A percentile compares a stretch with the other conserved stretches of the same genome.
Evolutionary conservation across 2,888 invertebrate genomes (phyloP).

Genomic region (Drosophila suboccidentalis): DNA sequence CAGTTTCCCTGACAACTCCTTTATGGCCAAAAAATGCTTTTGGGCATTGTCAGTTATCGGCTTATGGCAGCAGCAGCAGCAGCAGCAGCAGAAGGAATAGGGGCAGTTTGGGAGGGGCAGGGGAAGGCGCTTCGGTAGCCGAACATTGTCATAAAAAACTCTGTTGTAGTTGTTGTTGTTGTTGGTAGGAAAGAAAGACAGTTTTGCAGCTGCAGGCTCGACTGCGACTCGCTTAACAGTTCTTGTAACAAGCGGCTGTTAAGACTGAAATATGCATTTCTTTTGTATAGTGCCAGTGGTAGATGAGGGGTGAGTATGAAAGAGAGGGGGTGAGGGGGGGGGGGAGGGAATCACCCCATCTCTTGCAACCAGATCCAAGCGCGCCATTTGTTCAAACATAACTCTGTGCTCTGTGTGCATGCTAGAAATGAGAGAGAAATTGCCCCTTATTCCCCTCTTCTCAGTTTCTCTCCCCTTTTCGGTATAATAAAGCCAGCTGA

Average conservation of each 20-base stretch:
- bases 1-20: slow-evolving; percentile 76
- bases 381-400: slow-evolving; percentile 68
- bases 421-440: slow-evolving; percentile 43
- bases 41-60: slow-evolving; percentile 80
- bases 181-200: slow-evolving; percentile 28
- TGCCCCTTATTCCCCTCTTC: neutral
- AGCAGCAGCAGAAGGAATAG: neutral
- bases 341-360: neutral
- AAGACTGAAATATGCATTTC: slow-evolving; percentile 77
- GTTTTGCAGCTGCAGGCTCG: slow-evolving; percentile 26
- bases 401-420: slow-evolving; percentile 30
- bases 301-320: neutral
- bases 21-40: slow-evolving; percentile 70
- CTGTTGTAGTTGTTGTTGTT: slow-evolving; percentile 44
- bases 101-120: neutral
- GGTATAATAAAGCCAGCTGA: slow-evolving; percentile 43
- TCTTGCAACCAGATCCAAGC: slow-evolving; percentile 44
- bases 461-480: neutral
- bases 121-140: neutral
- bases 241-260: slow-evolving; percentile 56
- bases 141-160: slow-evolving; percentile 76
- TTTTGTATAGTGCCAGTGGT: slow-evolving; percentile 37
- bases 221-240: slow-evolving; percentile 53
- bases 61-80: slow-evolving; percentile 55
- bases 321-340: neutral